These are phyloP conservation scores for Magallana nippona DNA, from an alignment of 2,888 invertebrate genomes.

Conservation along the genomic window DNA sequence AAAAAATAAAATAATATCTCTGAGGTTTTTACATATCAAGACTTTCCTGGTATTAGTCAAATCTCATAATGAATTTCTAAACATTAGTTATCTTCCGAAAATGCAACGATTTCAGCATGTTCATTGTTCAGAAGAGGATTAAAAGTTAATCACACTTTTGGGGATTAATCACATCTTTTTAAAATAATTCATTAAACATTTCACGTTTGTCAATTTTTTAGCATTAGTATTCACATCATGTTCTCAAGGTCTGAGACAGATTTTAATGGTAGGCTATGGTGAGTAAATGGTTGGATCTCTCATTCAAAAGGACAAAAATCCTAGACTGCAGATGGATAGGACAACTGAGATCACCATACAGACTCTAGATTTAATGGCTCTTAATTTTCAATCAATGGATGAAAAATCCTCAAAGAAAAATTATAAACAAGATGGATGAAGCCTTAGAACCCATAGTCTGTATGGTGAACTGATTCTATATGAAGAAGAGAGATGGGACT, in stretches of 20 bases:
- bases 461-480: background rate
- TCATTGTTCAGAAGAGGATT: background rate
- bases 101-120: background rate
- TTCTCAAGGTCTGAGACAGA: background rate
- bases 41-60: constrained; percentile 12
- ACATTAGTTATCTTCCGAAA: background rate
- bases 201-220: constrained; percentile 3
- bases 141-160: background rate
- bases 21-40: background rate
- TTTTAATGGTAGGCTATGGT: background rate
- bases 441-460: background rate
- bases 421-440: too few relatives aligned
- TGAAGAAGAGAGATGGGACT: constrained; percentile 50
- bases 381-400: too few relatives aligned
- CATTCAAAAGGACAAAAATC: background rate
- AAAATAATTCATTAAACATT: background rate
- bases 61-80: background rate
- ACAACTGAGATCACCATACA: background rate
- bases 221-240: background rate
- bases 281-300: background rate
- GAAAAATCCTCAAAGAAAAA: too few relatives aligned
- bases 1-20: background rate
- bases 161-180: background rate
- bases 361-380: background rate
- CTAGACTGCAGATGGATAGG: background rate